phyloP scores from a whole-genome alignment of 2,797 vertebrate genomes.

The Zalophus californianus region DNA sequence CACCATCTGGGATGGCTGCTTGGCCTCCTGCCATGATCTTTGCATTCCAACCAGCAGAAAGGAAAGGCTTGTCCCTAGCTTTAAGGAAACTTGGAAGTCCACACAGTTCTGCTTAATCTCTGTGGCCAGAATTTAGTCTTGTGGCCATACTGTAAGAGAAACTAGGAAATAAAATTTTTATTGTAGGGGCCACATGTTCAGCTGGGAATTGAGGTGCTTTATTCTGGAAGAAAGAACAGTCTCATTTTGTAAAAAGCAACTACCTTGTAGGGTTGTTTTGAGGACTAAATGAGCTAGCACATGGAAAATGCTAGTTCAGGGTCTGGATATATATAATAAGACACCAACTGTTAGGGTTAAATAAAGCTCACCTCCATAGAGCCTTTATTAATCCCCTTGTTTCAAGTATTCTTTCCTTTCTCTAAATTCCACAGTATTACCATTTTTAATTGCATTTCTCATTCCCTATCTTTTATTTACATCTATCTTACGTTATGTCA shows the following conservation, averaged over 20 bases:
- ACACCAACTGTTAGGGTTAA: background rate
- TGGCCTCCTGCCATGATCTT: background rate
- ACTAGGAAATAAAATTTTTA: slow-evolving; percentile 12
- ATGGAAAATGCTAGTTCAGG: background rate
- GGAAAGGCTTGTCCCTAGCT: background rate
- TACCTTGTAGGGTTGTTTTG: background rate
- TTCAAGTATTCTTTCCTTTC: slow-evolving; percentile 23
- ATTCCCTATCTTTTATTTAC: background rate
- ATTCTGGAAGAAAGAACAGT: background rate
- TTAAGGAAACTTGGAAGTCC: background rate
- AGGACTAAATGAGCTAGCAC: background rate
- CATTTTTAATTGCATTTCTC: slow-evolving; percentile 4
- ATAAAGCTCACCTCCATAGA: background rate
- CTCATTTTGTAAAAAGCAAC: slow-evolving; percentile 21
- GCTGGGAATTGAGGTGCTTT: background rate
- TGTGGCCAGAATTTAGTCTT: background rate
- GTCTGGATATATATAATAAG: background rate
- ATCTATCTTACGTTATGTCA: background rate
- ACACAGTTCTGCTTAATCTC: background rate
- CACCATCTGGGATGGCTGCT: background rate
- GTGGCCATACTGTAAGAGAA: background rate
- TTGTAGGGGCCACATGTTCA: background rate
- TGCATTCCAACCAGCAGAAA: background rate
- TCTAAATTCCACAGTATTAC: background rate
- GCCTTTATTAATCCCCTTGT: background rate